Evolutionary conservation across 2,113 vertebrate species (phyloP).

Genomic region (Ibidorhyncha struthersii): DNA sequence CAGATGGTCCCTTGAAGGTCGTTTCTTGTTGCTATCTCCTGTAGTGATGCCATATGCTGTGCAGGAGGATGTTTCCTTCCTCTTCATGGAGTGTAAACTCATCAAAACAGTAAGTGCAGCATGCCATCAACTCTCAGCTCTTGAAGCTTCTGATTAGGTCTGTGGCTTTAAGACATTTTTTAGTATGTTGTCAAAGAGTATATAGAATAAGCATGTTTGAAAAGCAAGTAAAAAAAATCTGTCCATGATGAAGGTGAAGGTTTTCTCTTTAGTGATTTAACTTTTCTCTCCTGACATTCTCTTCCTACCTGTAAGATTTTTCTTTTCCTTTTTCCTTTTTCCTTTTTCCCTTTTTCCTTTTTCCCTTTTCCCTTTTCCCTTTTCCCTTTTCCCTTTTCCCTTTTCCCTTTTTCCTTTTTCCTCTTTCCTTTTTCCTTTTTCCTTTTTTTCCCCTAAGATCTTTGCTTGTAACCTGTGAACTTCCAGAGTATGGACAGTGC

Average conservation of each 20-base stretch:
- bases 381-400: too few relatives aligned
- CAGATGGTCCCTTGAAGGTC: slow-evolving; percentile 67
- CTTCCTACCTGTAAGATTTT: not conserved
- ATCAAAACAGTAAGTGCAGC: slow-evolving; percentile 54
- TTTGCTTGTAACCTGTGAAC: not conserved
- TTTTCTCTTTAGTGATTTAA: not conserved
- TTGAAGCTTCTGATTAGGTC: slow-evolving; percentile 2
- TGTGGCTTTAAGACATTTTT: not conserved
- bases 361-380: too few relatives aligned
- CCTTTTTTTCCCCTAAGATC: not conserved
- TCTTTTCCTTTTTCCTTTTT: too few relatives aligned
- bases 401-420: too few relatives aligned
- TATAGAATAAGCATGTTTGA: not conserved
- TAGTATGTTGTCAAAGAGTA: not conserved
- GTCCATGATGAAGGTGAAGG: not conserved
- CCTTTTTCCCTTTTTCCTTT: too few relatives aligned
- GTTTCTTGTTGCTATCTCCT: slow-evolving; percentile 63
- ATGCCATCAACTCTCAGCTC: not conserved
- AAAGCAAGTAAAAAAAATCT: not conserved
- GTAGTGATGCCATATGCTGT: slow-evolving; percentile 65
- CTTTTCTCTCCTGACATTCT: not conserved
- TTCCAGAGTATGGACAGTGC: not conserved
- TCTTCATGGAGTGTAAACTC: slow-evolving; percentile 60
- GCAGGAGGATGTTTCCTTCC: slow-evolving; percentile 56
- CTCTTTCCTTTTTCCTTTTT: too few relatives aligned